These are phyloP conservation scores for Zygothrica quintamaculata DNA, from an alignment of 2,888 invertebrate genomes.

Conservation along the genomic window DNA sequence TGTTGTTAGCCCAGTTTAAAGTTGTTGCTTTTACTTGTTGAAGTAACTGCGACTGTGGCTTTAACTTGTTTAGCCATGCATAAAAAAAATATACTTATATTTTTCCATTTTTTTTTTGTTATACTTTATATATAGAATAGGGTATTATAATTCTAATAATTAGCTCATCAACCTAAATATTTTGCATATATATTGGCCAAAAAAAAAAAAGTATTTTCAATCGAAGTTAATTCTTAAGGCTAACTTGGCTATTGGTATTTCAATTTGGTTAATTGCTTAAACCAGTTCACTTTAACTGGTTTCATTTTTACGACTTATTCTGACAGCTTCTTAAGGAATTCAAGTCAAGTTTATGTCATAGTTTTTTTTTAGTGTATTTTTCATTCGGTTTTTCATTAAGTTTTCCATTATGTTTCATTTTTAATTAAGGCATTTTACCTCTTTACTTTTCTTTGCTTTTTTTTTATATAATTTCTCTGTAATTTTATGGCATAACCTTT, in stretches of 20 bases:
- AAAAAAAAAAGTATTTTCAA: too few species aligned
- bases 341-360: not conserved
- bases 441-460: constrained; percentile 2
- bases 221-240: too few species aligned
- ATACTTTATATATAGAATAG: constrained; percentile 28
- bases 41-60: not conserved
- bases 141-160: too few species aligned
- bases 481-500: constrained; percentile 51
- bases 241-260: too few species aligned
- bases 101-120: too few species aligned
- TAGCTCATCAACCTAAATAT: too few species aligned
- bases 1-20: constrained; percentile 74
- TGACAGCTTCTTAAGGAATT: constrained; percentile 17
- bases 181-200: too few species aligned
- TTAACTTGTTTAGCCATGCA: constrained; percentile 45
- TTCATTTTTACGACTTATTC: constrained; percentile 28
- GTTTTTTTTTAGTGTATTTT: constrained; percentile 41
- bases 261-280: too few species aligned
- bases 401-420: constrained; percentile 28
- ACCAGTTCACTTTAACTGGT: too few species aligned
- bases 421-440: constrained; percentile 34
- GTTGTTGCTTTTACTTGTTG: constrained; percentile 33
- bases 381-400: constrained; percentile 13
- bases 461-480: constrained; percentile 53
- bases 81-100: too few species aligned